phyloP scores from a whole-genome alignment of 92 coral and sea anemone genomes.

The Actinernus sp. region DNA sequence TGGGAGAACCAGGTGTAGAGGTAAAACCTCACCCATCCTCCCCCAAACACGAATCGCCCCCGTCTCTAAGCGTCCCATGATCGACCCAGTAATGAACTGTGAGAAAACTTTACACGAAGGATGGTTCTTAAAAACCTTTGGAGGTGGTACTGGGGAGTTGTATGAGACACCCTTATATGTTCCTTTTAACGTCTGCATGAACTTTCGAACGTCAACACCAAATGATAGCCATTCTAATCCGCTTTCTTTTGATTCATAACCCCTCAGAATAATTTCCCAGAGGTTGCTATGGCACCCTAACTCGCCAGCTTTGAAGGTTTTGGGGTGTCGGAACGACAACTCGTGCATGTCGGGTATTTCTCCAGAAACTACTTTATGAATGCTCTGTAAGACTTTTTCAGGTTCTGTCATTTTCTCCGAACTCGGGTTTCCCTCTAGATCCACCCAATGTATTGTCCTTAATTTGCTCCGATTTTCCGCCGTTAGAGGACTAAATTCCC shows the following conservation, averaged over 20 bases:
- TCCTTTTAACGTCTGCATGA: conserved; percentile 2
- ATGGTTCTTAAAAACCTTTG: no score
- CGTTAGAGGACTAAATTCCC: background rate
- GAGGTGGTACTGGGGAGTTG: no score
- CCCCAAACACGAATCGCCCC: conserved; percentile 42
- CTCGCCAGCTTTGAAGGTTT: conserved; percentile 3
- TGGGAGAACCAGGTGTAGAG: conserved; percentile 16
- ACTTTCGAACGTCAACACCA: background rate
- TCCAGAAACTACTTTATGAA: background rate
- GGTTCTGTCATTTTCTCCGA: conserved; percentile 3
- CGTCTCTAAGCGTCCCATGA: background rate
- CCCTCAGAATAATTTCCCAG: conserved; percentile 2
- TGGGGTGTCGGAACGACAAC: conserved; percentile 2
- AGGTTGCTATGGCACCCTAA: background rate
- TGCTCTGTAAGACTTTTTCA: background rate
- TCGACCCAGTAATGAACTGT: conserved; percentile 1
- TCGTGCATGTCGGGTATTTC: background rate
- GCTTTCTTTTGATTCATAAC: no score
- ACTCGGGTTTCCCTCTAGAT: conserved; percentile 1
- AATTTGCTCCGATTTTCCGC: background rate
- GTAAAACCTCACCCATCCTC: conserved; percentile 12
- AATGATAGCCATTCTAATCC: background rate
- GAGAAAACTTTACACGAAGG: no score
- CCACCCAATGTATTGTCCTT: background rate
- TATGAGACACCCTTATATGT: no score